A percentile compares a stretch with the other conserved stretches of the same genome.
phyloP scores from a whole-genome alignment of 2,113 vertebrate genomes.

The Mellivora capensis region DNA sequence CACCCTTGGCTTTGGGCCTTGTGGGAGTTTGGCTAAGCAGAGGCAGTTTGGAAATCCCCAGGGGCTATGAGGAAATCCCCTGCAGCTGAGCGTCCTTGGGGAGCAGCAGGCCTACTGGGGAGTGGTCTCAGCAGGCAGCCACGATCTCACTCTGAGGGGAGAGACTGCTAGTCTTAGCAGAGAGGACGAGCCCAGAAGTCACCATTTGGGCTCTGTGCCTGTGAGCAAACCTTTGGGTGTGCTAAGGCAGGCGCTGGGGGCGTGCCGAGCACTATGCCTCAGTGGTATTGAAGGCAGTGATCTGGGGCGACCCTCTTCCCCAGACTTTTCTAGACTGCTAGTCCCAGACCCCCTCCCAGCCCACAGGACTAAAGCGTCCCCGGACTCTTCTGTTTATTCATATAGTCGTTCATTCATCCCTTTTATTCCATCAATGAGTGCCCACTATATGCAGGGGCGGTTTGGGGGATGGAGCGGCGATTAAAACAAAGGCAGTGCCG shows the following conservation, averaged over 20 bases:
- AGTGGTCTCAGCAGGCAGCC: neutral
- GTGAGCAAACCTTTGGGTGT: neutral
- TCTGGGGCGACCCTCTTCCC: neutral
- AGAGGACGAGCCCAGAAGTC: neutral
- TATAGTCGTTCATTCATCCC: neutral
- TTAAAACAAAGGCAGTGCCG: neutral
- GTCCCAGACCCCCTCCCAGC: neutral
- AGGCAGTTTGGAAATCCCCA: slow-evolving; percentile 65
- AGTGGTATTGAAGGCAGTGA: neutral
- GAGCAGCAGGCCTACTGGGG: neutral
- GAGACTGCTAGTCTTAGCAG: neutral
- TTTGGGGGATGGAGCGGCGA: neutral
- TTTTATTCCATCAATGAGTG: slow-evolving; percentile 8
- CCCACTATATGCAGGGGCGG: neutral
- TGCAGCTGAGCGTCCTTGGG: neutral
- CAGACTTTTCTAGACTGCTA: neutral
- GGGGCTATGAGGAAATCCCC: slow-evolving; percentile 42
- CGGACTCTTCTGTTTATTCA: neutral
- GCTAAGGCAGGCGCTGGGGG: neutral
- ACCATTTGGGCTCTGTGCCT: neutral
- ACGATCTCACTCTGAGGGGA: neutral
- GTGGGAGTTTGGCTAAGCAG: neutral
- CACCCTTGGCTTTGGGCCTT: slow-evolving; percentile 33
- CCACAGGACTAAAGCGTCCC: neutral
- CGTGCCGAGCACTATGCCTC: neutral